Evolutionary conservation across 2,888 invertebrate genomes (phyloP).

Genomic region (Syrista parreyssii): DNA sequence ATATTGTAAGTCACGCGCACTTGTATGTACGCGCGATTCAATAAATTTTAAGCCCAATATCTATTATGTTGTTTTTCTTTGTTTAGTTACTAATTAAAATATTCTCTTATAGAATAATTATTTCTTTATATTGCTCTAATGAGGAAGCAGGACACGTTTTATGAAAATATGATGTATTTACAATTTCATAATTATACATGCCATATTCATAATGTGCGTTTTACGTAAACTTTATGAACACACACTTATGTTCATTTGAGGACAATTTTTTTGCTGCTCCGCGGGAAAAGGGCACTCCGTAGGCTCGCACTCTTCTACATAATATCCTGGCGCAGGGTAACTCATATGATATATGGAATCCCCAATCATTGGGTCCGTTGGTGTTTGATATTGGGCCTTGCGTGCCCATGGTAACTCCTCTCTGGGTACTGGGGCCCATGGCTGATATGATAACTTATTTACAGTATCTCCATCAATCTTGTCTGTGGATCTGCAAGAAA

Average conservation of each 20-base stretch:
- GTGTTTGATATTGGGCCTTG: slow-evolving; percentile 46
- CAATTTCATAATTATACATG: background rate
- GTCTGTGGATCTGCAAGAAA: slow-evolving; percentile 38
- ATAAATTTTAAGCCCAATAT: slow-evolving; percentile 38
- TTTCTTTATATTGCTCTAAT: background rate
- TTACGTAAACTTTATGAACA: background rate
- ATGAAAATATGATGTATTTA: background rate
- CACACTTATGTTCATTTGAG: background rate
- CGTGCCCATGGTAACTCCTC: slow-evolving; percentile 54
- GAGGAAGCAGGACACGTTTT: background rate
- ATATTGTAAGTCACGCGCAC: slow-evolving; percentile 20
- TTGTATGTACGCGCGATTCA: slow-evolving; percentile 43
- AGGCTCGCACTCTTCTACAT: slow-evolving; percentile 43
- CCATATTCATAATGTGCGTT: background rate
- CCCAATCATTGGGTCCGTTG: slow-evolving; percentile 48
- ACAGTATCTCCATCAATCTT: slow-evolving; percentile 59
- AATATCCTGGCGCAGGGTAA: slow-evolving; percentile 59
- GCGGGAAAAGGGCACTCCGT: slow-evolving; percentile 12
- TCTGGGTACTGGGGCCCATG: slow-evolving; percentile 50
- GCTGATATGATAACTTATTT: slow-evolving; percentile 59
- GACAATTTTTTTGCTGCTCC: slow-evolving; percentile 3
- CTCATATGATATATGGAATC: slow-evolving; percentile 59
- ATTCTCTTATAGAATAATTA: background rate
- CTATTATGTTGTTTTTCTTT: background rate
- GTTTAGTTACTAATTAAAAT: background rate